Conservation (phyloP, 1,140 invertebrate species). For the Venturia canescens region DNA sequence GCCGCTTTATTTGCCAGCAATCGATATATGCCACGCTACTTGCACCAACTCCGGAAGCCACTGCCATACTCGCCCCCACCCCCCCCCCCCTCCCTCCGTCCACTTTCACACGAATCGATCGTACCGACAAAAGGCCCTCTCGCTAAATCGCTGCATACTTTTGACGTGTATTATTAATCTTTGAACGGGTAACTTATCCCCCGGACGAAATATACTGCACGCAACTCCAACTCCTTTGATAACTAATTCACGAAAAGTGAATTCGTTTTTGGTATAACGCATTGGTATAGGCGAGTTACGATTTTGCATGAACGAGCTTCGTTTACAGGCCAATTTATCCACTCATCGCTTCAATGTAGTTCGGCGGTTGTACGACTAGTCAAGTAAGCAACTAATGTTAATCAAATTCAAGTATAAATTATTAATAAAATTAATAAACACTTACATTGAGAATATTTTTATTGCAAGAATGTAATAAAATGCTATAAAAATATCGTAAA, state of each 20-base stretch:
- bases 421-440: too few relatives aligned
- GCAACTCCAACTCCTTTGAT: background rate
- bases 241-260: background rate
- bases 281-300: too few relatives aligned
- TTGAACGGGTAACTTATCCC: background rate
- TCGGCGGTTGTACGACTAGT: too few relatives aligned
- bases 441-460: too few relatives aligned
- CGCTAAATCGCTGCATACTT: conserved; percentile 20
- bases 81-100: too few relatives aligned
- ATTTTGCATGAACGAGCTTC: too few relatives aligned
- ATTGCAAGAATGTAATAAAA: too few relatives aligned
- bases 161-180: conserved; percentile 14
- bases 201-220: background rate
- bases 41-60: background rate
- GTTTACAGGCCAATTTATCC: too few relatives aligned
- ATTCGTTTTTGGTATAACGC: background rate
- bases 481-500: too few relatives aligned
- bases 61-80: background rate
- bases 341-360: too few relatives aligned
- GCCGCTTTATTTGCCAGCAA: background rate
- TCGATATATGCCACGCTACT: background rate
- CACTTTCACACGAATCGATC: background rate
- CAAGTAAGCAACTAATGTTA: too few relatives aligned
- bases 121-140: conserved; percentile 9
- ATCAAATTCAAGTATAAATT: too few relatives aligned